phyloP scores from a whole-genome alignment of 37 sponge, comb jelly and placozoan species.

The Beroe ovata region DNA sequence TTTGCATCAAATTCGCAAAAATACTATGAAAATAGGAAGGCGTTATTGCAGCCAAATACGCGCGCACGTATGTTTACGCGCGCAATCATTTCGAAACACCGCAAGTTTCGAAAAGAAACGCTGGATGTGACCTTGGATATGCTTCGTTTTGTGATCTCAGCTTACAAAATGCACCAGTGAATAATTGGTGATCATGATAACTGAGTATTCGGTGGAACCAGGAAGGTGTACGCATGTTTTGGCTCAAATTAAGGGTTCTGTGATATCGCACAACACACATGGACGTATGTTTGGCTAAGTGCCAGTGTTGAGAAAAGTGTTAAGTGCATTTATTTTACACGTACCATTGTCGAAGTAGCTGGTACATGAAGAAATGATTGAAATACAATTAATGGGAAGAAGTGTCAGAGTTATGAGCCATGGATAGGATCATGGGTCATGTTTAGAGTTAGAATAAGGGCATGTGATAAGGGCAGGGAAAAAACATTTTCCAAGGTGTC shows the following conservation, averaged over 20 bases:
- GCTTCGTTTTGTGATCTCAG: neutral
- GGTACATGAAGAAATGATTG: too few relatives aligned
- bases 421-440: too few relatives aligned
- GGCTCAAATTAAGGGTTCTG: too few relatives aligned
- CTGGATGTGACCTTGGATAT: neutral
- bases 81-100: neutral
- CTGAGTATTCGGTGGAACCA: neutral
- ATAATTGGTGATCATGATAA: neutral
- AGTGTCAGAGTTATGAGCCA: too few relatives aligned
- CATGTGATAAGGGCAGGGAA: neutral
- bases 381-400: too few relatives aligned
- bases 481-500: neutral
- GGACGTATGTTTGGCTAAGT: too few relatives aligned
- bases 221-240: too few relatives aligned
- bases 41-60: conserved; percentile 27
- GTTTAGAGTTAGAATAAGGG: too few relatives aligned
- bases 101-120: too few relatives aligned
- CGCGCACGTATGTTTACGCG: neutral
- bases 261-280: too few relatives aligned
- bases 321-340: neutral
- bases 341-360: too few relatives aligned
- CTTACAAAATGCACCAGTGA: neutral
- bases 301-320: neutral
- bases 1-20: neutral
- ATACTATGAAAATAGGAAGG: neutral